phyloP scores from a whole-genome alignment of 2,888 invertebrate species.

The Listrodromus nycthemerus region DNA sequence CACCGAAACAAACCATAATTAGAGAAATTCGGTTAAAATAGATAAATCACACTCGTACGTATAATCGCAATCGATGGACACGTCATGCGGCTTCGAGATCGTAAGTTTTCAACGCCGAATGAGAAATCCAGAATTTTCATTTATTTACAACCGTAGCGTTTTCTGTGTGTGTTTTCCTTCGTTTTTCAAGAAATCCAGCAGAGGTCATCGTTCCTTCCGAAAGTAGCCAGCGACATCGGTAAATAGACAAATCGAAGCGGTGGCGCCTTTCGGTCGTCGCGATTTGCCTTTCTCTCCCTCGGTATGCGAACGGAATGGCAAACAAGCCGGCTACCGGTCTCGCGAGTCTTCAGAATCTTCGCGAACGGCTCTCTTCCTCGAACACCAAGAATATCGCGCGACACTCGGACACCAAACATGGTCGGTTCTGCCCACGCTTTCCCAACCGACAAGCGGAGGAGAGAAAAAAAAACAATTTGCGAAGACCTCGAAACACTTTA shows the following conservation, averaged over 20 bases:
- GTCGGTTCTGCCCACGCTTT: constrained; percentile 58
- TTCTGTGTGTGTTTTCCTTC: not conserved
- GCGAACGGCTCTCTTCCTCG: not conserved
- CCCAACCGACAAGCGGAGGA: constrained; percentile 33
- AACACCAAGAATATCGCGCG: constrained; percentile 42
- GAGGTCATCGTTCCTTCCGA: constrained; percentile 56
- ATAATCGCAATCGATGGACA: too few relatives aligned
- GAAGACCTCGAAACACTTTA: constrained; percentile 38
- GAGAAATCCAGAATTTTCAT: too few relatives aligned
- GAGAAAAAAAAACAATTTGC: not conserved
- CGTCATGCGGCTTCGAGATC: too few relatives aligned
- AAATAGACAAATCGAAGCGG: constrained; percentile 34
- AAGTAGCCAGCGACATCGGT: constrained; percentile 70
- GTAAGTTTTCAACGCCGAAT: too few relatives aligned
- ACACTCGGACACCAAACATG: constrained; percentile 53
- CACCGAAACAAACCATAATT: too few relatives aligned
- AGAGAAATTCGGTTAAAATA: too few relatives aligned
- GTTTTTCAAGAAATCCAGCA: not conserved
- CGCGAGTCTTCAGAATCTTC: not conserved
- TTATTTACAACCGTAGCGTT: too few relatives aligned
- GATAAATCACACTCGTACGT: too few relatives aligned
- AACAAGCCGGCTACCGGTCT: constrained; percentile 54
- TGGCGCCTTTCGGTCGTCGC: constrained; percentile 67
- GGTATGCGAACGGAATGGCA: constrained; percentile 66
- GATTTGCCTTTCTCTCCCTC: constrained; percentile 62